Conservation (phyloP, 2,113 vertebrate species). For the Stigmatopora argus region DNA sequence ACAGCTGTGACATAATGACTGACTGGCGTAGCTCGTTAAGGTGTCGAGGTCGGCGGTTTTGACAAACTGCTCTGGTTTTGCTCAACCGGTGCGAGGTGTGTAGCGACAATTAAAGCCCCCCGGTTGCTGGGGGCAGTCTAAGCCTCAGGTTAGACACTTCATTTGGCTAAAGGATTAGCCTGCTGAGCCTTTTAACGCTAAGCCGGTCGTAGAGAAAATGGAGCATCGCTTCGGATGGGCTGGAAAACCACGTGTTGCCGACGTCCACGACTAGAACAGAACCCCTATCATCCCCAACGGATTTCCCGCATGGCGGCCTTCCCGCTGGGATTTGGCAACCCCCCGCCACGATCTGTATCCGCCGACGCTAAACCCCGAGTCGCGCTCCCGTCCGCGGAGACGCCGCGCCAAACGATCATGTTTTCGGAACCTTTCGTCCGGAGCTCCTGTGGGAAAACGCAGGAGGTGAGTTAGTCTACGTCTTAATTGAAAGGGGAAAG, state of each 20-base stretch:
- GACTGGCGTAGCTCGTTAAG: not conserved
- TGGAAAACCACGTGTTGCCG: constrained; percentile 33
- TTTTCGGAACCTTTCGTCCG: constrained; percentile 40
- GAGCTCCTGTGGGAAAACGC: constrained; percentile 20
- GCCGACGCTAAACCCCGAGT: constrained; percentile 13
- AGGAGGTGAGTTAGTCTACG: constrained; percentile 31
- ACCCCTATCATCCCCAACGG: constrained; percentile 40
- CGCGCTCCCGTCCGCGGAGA: constrained; percentile 8
- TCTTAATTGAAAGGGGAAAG: not conserved
- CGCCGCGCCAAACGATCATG: constrained; percentile 31
- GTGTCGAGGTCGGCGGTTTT: not conserved
- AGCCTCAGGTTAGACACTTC: constrained; percentile 54
- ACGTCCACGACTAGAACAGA: constrained; percentile 26
- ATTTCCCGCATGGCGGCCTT: constrained; percentile 25
- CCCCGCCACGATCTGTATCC: constrained; percentile 5
- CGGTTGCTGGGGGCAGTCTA: constrained; percentile 43
- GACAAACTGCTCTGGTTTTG: not conserved
- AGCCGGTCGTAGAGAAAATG: constrained; percentile 62
- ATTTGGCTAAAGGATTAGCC: constrained; percentile 64
- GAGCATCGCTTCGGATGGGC: constrained; percentile 43
- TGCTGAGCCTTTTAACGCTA: constrained; percentile 64
- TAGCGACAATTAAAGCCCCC: constrained; percentile 2
- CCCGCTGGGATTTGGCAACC: constrained; percentile 32
- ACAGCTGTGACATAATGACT: not conserved
- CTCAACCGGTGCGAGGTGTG: not conserved